Evolutionary conservation across 2,888 invertebrate genomes (phyloP), one percentile per base, ranked within the genome.

Genomic region (Philopedon plagiatum): DNA sequence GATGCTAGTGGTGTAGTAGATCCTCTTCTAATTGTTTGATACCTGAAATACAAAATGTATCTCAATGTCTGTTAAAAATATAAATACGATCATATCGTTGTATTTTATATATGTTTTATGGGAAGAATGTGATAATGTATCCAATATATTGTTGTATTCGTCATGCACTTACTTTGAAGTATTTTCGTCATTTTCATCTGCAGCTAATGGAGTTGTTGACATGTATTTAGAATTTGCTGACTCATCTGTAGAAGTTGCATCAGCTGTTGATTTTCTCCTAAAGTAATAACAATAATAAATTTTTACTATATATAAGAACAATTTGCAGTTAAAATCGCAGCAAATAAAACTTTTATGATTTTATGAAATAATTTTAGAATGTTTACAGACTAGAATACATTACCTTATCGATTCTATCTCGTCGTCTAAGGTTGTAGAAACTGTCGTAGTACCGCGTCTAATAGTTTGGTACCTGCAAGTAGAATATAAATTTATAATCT

Each of bases 1-100:
- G 32, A 13, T 15, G 19, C 26, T 3, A 7, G 15, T 5, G 9
- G 29, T 46, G 77, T 73, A 13, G 78, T 78, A 13, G 77, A 76
- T 19, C 77, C 77, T 51, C 80, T 75, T 64, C 76, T 74, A n/a
- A 78, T 75, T 32, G 71, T 77, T 62, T 79, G 76, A 21, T 78
- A 77, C 57, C 78, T 78, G 29, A 39, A 74, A 73, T 23, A 18
- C 58, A 26, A 51, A 56, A 29, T n/a, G n/a, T n/a, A n/a, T n/a
- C n/a, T n/a, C n/a, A n/a, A n/a, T n/a, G n/a, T n/a, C n/a, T n/a
- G n/a, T n/a, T n/a, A n/a, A n/a, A n/a, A n/a, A n/a, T n/a, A n/a
- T n/a, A n/a, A n/a, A n/a, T n/a, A n/a, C n/a, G n/a, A n/a, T n/a
- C n/a, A n/a, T n/a, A n/a, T n/a, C n/a, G n/a, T n/a, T n/a, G n/a